These are phyloP conservation scores for Nematopogon swammerdamellus DNA, from an alignment of 2,888 invertebrate species.

Conservation along the genomic window DNA sequence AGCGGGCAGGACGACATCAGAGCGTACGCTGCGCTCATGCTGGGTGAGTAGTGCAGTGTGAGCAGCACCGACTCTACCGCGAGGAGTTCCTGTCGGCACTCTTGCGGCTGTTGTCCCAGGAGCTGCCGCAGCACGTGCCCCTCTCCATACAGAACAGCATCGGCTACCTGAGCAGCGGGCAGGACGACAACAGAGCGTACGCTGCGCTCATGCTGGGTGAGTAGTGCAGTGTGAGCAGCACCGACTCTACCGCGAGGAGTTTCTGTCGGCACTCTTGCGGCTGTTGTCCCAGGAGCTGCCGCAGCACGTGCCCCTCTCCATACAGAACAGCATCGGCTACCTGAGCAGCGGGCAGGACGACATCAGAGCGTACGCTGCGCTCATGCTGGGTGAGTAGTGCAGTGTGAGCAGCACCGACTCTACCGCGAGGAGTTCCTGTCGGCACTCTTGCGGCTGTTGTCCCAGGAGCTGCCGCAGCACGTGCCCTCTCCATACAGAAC, in stretches of 20 bases:
- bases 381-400: conserved; percentile 35
- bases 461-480: conserved; percentile 31
- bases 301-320: conserved; percentile 21
- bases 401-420: conserved; percentile 71
- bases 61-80: conserved; percentile 70
- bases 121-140: conserved; percentile 26
- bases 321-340: conserved; percentile 35
- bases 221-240: conserved; percentile 67
- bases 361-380: conserved; percentile 33
- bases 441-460: conserved; percentile 63
- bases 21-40: conserved; percentile 33
- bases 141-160: conserved; percentile 31
- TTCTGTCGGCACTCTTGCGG: conserved; percentile 68
- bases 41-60: conserved; percentile 53
- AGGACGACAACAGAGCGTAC: conserved; percentile 33
- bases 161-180: conserved; percentile 33
- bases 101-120: conserved; percentile 54
- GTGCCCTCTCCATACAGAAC: conserved; percentile 27
- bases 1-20: conserved; percentile 32
- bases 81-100: conserved; percentile 73
- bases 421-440: conserved; percentile 73
- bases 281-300: conserved; percentile 47
- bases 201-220: conserved; percentile 37
- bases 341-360: conserved; percentile 33
- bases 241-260: conserved; percentile 69